Evolutionary conservation across 2,113 vertebrate genomes (phyloP), one percentile per base, ranked within the genome.

Genomic region (Tapirus terrestris): DNA sequence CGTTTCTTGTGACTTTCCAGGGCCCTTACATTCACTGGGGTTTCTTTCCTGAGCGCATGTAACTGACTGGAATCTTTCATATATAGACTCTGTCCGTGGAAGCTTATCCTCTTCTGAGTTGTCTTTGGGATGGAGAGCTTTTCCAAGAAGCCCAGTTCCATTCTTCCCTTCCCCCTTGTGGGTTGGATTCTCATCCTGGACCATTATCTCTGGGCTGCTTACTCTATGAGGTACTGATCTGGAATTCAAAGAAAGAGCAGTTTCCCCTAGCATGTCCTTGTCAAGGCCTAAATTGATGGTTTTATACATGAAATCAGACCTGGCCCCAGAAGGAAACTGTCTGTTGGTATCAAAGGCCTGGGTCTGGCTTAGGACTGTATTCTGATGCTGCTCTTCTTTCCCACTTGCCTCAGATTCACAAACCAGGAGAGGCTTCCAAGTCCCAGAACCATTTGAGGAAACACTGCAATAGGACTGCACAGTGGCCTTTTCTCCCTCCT

Each of bases 41-140:
- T n/a, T 89, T 75, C 96, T 96, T 95, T 97, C 96, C 95, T 97
- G 97, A 89, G 85, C 95, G 92, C 96, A n/a, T n/a, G 60, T 36
- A 90, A 92, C 75, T 95, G 94, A 86, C 8, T 76, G 1, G 10
- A 72, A 58, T 96, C 39, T 95, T 94, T 97, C 89, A 90, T n/a
- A 27, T 51, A 58, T 23, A 51, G 39, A 86, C 25, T 65, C 72
- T 51, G 29, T 48, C 90, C 84, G 84, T 89, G 90, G 80, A 96
- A 13, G 7, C 70, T 95, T 85, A 39, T 65, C 58, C 20, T 73
- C 82, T 53, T 97, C 93, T 82, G 63, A 86, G 79, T 43, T 96
- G 21, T 95, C 86, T 63, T 53, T 87, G 97, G 94, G 83, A 81
- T 70, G 75, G 17, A 84, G 29, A 76, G 27, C 51, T 79, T 90